phyloP scores from a whole-genome alignment of 2,888 invertebrate species.

The Vesta saturnalis region DNA sequence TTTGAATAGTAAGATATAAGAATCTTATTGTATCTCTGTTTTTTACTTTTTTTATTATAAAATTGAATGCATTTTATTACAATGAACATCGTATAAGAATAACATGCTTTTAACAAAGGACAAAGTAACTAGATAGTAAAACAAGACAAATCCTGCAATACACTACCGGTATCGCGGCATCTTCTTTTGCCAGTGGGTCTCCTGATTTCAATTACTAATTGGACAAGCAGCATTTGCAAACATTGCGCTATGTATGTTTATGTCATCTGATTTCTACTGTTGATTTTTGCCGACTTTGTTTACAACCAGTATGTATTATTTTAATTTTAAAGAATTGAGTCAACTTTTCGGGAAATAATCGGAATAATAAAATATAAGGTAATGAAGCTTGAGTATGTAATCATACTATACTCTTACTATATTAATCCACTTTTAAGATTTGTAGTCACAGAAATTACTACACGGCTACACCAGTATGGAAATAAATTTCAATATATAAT shows the following conservation, averaged over 20 bases:
- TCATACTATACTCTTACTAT: no score
- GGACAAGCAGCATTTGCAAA: conserved; percentile 52
- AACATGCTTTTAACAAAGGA: conserved; percentile 7
- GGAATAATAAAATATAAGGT: no score
- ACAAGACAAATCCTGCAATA: conserved; percentile 44
- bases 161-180: conserved; percentile 54
- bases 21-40: no score
- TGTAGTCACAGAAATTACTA: no score
- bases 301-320: neutral
- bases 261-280: conserved; percentile 48
- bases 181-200: conserved; percentile 51
- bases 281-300: neutral
- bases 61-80: neutral
- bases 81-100: conserved; percentile 12
- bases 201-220: conserved; percentile 58
- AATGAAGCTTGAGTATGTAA: no score
- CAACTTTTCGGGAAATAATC: no score
- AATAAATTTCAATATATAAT: conserved; percentile 2
- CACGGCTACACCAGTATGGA: neutral
- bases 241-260: conserved; percentile 50
- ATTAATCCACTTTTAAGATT: no score
- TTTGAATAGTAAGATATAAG: no score
- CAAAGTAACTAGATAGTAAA: conserved; percentile 23
- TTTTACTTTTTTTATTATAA: no score
- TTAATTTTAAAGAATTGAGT: neutral